phyloP scores from a whole-genome alignment of 2,888 invertebrate genomes.

The Lepetodrilus schrolli region DNA sequence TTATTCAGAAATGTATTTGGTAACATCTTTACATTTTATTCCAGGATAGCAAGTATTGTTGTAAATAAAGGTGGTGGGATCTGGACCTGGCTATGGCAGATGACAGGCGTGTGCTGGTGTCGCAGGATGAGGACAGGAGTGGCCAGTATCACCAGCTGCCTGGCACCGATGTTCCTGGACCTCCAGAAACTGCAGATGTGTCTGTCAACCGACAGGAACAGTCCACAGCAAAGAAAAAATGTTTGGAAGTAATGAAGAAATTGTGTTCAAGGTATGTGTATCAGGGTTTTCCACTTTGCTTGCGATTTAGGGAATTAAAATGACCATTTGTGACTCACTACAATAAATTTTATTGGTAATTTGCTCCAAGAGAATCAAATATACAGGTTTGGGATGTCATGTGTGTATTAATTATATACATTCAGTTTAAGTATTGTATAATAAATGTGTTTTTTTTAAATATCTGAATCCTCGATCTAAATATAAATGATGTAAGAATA shows the following conservation, averaged over 20 bases:
- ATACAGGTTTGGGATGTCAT: too few species aligned
- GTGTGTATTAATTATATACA: too few species aligned
- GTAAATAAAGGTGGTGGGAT: too few species aligned
- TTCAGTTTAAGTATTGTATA: too few species aligned
- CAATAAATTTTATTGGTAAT: background rate
- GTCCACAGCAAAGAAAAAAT: background rate
- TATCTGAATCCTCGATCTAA: background rate
- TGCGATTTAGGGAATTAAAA: background rate
- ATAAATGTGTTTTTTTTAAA: background rate
- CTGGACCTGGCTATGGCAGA: background rate
- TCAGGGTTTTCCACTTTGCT: background rate
- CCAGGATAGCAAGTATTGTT: too few species aligned
- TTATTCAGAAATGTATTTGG: too few species aligned
- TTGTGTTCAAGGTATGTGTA: background rate
- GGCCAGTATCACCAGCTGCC: conserved; percentile 8
- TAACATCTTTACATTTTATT: too few species aligned
- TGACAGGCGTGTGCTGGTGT: background rate
- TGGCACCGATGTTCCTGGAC: too few species aligned
- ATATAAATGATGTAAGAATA: background rate
- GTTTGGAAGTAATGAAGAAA: background rate
- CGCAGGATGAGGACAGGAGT: background rate
- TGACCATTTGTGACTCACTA: background rate
- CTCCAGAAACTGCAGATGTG: background rate
- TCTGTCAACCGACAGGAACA: background rate
- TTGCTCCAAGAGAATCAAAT: too few species aligned